Base-by-base conservation (phyloP, 2,888 invertebrate genomes). In the Andrena camellia region DNA sequence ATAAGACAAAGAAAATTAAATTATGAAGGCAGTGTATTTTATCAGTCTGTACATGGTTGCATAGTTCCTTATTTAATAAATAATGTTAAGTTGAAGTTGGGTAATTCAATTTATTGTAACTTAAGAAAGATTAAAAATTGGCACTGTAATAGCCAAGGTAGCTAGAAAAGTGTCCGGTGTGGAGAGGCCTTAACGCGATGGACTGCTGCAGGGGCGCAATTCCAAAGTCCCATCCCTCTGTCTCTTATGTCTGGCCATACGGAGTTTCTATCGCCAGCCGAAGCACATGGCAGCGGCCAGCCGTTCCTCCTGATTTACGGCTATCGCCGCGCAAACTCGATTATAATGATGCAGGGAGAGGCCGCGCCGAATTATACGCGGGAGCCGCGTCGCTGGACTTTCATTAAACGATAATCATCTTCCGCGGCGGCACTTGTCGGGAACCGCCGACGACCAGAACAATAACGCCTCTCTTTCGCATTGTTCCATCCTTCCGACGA, bases 271-370 rank as follows among this genome's bases (percentile, higher is more conserved):
- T 76, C 84, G 59, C 62, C 52, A 26, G 60, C n/a, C 17, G 77
- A 63, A 89, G 76, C 89, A 88, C 86, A 67, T 85, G 87, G 87
- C 86, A 83, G 68, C 50, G 59, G 63, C 74, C 78, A 70, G 78
- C 81, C 83, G 82, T 77, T 84, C 67, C 86, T 67, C 76, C 73
- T 91, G 90, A 92, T 92, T 92, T 92, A 92, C 89, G 88, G 86
- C 90, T 88, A 89, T 90, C 84, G 88, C 85, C 77, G 83, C 62
- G 83, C 88, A 87, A 89, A 90, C 88, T 90, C 89, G 91, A 90
- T 91, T 90, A 90, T 89, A 88, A 91, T 89, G 90, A 91, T 90
- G 88, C 90, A 85, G 84, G 81, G 80, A 83, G 88, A 84, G 73
- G 84, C 81, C 77, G 89, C 78, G 78, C 83, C 86, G 84, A 90